phyloP scores from a whole-genome alignment of 37 sponge, comb jelly and placozoan genomes.

The Axinella damicornis region DNA sequence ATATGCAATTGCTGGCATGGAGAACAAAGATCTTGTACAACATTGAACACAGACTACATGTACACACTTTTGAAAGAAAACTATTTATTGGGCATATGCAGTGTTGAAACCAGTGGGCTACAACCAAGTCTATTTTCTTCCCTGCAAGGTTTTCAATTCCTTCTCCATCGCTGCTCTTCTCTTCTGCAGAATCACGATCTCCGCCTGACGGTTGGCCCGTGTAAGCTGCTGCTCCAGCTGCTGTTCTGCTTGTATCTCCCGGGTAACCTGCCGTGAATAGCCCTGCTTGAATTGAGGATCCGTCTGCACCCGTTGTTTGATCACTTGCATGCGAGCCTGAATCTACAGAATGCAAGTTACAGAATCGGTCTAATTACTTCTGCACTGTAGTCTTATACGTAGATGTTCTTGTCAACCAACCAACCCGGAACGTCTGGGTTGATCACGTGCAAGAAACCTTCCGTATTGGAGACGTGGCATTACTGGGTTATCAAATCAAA shows the following conservation, averaged over 20 bases:
- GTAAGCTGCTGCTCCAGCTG: constrained; percentile 42
- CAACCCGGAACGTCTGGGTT: too few species aligned
- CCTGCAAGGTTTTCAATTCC: constrained; percentile 24
- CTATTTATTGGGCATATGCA: too few species aligned
- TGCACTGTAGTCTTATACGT: too few species aligned
- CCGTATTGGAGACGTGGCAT: too few species aligned
- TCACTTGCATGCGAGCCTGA: constrained; percentile 35
- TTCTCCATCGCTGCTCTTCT: constrained; percentile 56
- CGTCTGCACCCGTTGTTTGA: constrained; percentile 39
- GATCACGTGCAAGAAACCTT: too few species aligned
- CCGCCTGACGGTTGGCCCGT: constrained; percentile 6
- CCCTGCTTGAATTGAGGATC: constrained; percentile 41
- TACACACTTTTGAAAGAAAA: too few species aligned
- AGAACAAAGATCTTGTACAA: too few species aligned
- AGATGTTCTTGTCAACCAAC: too few species aligned
- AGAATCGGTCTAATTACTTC: background rate
- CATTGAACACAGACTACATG: too few species aligned
- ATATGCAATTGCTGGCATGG: too few species aligned
- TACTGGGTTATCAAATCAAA: too few species aligned
- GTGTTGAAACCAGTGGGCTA: too few species aligned
- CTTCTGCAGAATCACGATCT: constrained; percentile 25
- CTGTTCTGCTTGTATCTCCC: constrained; percentile 38
- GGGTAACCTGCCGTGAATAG: constrained; percentile 35
- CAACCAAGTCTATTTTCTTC: background rate
- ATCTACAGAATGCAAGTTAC: constrained; percentile 30